Conservation (phyloP, 2,888 invertebrate species). For the Pseudanteris insignis region DNA sequence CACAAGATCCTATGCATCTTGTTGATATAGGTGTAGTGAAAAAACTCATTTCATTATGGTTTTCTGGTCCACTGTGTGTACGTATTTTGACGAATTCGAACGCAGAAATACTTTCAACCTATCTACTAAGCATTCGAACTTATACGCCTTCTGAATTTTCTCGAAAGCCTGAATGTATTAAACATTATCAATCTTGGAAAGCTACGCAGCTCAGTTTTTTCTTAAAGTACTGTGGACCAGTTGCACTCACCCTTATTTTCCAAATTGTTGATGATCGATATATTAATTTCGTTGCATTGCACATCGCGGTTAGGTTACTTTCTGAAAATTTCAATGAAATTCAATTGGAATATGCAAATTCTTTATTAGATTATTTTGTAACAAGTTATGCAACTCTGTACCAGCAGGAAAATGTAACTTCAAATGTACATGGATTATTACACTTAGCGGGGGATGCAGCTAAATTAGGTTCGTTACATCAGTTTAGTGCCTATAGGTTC, state of each 20-base stretch:
- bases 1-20: constrained; percentile 11
- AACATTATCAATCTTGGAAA: constrained; percentile 6
- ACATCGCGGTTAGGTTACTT: constrained; percentile 8
- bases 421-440: constrained; percentile 7
- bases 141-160: constrained; percentile 12
- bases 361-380: constrained; percentile 10
- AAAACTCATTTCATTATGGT: constrained; percentile 1
- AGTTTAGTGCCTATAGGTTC: background rate
- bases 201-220: constrained; percentile 18
- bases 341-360: background rate
- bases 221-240: constrained; percentile 17
- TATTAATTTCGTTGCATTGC: constrained; percentile 3
- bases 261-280: constrained; percentile 1
- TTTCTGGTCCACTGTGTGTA: background rate
- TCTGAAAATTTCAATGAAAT: background rate
- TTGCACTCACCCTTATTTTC: background rate
- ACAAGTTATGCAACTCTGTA: background rate
- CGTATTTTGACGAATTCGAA: background rate
- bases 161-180: constrained; percentile 11
- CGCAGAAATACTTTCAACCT: constrained; percentile 1
- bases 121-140: background rate
- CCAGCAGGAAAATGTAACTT: background rate
- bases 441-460: constrained; percentile 6
- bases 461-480: background rate
- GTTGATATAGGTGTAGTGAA: background rate